Base-by-base conservation (phyloP, 2,888 invertebrate species). In the Halictus quadricinctus region DNA sequence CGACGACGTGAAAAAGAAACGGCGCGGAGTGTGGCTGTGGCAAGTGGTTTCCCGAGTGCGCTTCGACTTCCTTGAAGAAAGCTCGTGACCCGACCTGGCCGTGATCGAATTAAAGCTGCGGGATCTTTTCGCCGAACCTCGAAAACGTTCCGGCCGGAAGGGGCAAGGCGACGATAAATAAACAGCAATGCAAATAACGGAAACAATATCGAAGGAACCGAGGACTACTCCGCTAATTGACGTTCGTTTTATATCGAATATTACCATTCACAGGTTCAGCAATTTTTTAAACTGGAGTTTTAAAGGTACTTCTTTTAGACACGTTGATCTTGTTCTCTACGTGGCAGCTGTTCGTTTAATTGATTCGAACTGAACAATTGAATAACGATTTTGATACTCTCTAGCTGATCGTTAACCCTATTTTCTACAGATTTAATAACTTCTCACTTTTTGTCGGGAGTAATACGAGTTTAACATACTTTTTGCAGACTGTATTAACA, bases 41-140 rank as follows among this genome's bases (percentile, higher is more conserved):
- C 50, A 43, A 84, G 76, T 80, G 84, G 80, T 84, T 76, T 74
- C 77, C 41, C 76, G 46, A 84, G 80, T 76, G 76, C 70, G 73
- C 76, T 85, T 74, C 76, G 58, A 76, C 76, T 76, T 69, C 46
- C 72, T 72, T 18, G 54, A 72, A 77, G 66, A 77, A 80, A 77
- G 43, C 85, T 83, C 79, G 76, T 79, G 85, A 73, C 84, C 72
- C 54, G 84, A 70, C 78, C 83, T 83, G 83, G 69, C 64, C 78
- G 78, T 83, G 84, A 69, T 83, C 79, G 79, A 79, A 81, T 84
- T 83, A 83, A 66, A 73, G 54, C 70, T 58, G 29, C 73, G 77
- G 43, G 64, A 77, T 73, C 82, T 81, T 81, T 69, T 36, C 54
- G 10, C 58, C 18, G 48, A n/a, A 69, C 69, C 48, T 58, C 50